Percentiles rank a stretch among this genome's conserved stretches.
phyloP scores from a whole-genome alignment of 2,888 invertebrate genomes.

The Drosophila basisetae region DNA sequence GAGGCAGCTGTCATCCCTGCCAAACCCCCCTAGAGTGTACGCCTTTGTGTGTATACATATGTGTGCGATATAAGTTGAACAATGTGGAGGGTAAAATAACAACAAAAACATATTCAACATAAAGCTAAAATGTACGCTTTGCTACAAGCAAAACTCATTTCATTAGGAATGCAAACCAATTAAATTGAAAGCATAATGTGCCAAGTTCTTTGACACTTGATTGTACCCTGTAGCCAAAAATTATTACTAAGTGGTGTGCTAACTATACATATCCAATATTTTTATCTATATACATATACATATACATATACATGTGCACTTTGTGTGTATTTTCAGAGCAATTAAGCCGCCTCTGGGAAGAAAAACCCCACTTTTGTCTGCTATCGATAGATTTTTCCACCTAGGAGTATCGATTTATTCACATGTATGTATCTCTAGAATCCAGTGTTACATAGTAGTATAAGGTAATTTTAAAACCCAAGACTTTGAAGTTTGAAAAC shows the following conservation, averaged over 20 bases:
- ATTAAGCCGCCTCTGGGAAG: neutral
- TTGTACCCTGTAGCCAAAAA: slow-evolving; percentile 30
- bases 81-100: slow-evolving; percentile 12
- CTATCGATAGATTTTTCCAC: neutral
- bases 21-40: neutral
- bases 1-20: neutral
- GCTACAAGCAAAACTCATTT: slow-evolving; percentile 30
- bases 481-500: neutral
- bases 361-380: neutral
- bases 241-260: no score
- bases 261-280: neutral
- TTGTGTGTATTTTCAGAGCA: neutral
- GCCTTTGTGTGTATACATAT: neutral
- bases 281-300: neutral
- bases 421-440: no score
- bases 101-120: slow-evolving; percentile 17
- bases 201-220: slow-evolving; percentile 29
- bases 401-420: neutral
- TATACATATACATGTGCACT: neutral
- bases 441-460: neutral
- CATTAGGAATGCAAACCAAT: slow-evolving; percentile 63
- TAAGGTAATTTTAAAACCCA: neutral
- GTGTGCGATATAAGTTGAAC: slow-evolving; percentile 2
- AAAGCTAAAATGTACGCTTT: slow-evolving; percentile 27
- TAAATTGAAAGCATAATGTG: slow-evolving; percentile 56